These are phyloP conservation scores for Athalia rosae DNA, from an alignment of 2,888 invertebrate species.

Conservation along the genomic window DNA sequence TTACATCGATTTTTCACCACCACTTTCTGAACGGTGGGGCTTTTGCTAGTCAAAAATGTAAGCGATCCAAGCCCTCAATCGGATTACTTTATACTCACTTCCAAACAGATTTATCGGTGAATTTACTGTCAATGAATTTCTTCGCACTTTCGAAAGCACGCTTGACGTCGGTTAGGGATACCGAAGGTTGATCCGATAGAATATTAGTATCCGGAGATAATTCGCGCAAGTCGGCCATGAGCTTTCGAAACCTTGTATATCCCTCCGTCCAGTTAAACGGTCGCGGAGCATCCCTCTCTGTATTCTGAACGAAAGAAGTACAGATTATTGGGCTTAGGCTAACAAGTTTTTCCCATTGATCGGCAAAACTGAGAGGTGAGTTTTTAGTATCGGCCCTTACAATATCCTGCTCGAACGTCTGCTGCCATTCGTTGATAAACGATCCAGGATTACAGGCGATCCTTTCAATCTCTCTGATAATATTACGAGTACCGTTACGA, in stretches of 20 bases:
- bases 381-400: constrained; percentile 1
- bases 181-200: constrained; percentile 51
- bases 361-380: neutral
- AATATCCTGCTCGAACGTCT: constrained; percentile 52
- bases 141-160: constrained; percentile 48
- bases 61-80: too few species aligned
- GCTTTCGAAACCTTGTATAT: constrained; percentile 61
- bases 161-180: constrained; percentile 52
- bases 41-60: too few species aligned
- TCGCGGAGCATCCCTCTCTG: constrained; percentile 46
- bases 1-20: too few species aligned
- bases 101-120: constrained; percentile 48
- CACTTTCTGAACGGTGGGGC: too few species aligned
- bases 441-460: constrained; percentile 73
- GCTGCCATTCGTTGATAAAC: constrained; percentile 74
- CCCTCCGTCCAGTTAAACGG: constrained; percentile 67
- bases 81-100: constrained; percentile 34
- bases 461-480: constrained; percentile 74
- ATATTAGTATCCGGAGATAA: constrained; percentile 49
- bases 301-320: constrained; percentile 10
- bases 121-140: constrained; percentile 52
- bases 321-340: constrained; percentile 47
- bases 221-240: constrained; percentile 53
- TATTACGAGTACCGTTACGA: constrained; percentile 65
- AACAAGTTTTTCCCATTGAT: too few species aligned